Conservation (phyloP, 2,113 vertebrate genomes). For the Aleadryas rufinucha region DNA sequence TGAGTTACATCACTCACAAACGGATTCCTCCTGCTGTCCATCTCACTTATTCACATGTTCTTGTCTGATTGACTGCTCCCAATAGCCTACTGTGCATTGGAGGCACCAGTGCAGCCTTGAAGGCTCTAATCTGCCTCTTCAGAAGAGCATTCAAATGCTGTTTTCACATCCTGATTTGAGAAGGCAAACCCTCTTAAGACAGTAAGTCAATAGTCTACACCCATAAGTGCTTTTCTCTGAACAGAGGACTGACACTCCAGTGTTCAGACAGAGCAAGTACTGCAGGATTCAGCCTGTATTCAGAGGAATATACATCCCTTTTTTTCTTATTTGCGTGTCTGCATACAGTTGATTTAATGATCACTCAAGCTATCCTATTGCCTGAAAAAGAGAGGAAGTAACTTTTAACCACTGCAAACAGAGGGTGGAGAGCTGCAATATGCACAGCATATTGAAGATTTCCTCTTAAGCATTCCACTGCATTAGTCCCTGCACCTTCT, state of each 20-base stretch:
- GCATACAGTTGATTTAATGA: not conserved
- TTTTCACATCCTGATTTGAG: not conserved
- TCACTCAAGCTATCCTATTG: not conserved
- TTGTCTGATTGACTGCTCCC: not conserved
- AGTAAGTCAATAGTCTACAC: not conserved
- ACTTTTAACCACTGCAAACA: not conserved
- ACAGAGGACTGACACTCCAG: not conserved
- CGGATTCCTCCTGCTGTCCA: not conserved
- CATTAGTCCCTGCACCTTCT: not conserved
- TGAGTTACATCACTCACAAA: not conserved
- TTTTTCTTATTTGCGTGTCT: not conserved
- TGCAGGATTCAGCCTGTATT: not conserved
- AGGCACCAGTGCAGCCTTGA: not conserved
- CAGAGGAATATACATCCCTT: not conserved
- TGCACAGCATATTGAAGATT: rapidly evolving
- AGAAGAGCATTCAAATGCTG: not conserved
- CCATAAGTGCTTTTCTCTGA: not conserved
- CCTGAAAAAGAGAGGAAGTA: not conserved
- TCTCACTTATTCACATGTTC: not conserved
- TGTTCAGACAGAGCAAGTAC: not conserved
- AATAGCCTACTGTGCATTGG: not conserved
- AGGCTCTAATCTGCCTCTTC: not conserved
- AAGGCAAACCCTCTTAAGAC: not conserved
- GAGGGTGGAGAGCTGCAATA: not conserved
- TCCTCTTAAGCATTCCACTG: not conserved